Evolutionary conservation across 2,113 vertebrate species (phyloP).

Genomic region (Osmerus eperlanus): DNA sequence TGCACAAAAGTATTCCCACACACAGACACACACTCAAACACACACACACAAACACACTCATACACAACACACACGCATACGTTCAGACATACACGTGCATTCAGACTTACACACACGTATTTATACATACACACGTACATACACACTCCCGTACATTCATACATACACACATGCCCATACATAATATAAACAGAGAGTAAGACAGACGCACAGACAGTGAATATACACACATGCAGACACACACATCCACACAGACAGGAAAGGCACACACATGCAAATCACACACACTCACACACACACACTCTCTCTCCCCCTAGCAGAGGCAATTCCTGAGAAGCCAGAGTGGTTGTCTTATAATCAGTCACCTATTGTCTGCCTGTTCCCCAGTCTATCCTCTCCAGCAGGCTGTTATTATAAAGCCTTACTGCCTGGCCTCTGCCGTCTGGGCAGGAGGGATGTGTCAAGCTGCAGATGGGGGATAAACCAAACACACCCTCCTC

Average conservation of each 20-base stretch:
- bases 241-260: slow-evolving; percentile 12
- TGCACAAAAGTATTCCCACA: neutral
- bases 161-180: neutral
- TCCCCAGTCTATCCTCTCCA: slow-evolving; percentile 2
- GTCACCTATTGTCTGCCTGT: slow-evolving; percentile 37
- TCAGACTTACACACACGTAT: neutral
- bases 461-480: no score
- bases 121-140: neutral
- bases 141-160: neutral
- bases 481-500: neutral
- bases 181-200: neutral
- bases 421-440: slow-evolving; percentile 18
- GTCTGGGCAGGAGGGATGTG: slow-evolving; percentile 5
- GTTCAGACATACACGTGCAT: neutral
- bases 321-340: slow-evolving; percentile 18
- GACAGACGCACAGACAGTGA: neutral
- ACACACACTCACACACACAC: slow-evolving; percentile 2
- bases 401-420: neutral
- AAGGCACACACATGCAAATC: slow-evolving; percentile 1
- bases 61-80: neutral
- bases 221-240: neutral
- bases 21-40: neutral
- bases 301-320: neutral
- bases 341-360: slow-evolving; percentile 39
- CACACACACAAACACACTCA: slow-evolving; percentile 10